Conservation (phyloP, 2,113 vertebrate species). For the Brienomyrus brachyistius region DNA sequence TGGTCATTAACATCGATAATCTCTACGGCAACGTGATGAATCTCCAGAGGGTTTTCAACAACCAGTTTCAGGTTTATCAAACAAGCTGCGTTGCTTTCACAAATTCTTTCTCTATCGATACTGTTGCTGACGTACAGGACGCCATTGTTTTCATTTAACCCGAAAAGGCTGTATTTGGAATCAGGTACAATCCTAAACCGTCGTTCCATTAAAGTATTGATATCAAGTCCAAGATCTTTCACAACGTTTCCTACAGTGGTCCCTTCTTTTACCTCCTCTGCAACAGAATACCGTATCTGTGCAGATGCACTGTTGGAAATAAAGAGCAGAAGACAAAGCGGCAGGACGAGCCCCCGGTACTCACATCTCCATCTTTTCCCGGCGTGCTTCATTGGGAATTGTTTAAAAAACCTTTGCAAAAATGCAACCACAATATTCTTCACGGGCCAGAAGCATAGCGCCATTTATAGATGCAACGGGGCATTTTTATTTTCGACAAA, state of each 20-base stretch:
- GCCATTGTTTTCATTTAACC: constrained; percentile 51
- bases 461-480: background rate
- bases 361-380: constrained; percentile 19
- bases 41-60: constrained; percentile 53
- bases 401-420: background rate
- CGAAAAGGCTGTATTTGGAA: constrained; percentile 34
- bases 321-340: constrained; percentile 20
- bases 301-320: constrained; percentile 33
- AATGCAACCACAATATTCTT: background rate
- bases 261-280: constrained; percentile 48
- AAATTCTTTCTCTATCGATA: constrained; percentile 56
- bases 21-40: constrained; percentile 50
- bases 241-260: constrained; percentile 55
- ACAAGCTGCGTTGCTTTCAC: constrained; percentile 39
- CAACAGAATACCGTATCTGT: constrained; percentile 49
- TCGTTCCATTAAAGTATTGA: constrained; percentile 33
- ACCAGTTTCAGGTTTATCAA: constrained; percentile 48
- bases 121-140: constrained; percentile 41
- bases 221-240: constrained; percentile 54
- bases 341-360: background rate
- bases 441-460: background rate
- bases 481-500: background rate
- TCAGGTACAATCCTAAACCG: constrained; percentile 49
- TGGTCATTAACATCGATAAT: constrained; percentile 58
- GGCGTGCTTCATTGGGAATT: constrained; percentile 1